Conservation (phyloP, 2,888 invertebrate species). For the Graphium colonna region DNA sequence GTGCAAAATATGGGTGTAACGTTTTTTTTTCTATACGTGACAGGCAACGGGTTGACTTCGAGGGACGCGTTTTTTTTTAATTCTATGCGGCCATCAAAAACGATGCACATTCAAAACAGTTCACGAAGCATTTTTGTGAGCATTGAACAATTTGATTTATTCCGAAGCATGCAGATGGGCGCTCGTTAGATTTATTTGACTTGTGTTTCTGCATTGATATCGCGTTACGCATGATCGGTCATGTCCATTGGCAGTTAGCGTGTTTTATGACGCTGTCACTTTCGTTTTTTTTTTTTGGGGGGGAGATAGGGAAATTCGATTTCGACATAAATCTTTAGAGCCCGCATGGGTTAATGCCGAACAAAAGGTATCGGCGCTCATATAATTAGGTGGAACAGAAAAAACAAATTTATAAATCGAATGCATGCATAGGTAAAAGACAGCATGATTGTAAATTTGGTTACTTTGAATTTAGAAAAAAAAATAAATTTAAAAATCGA, state of each 20-base stretch:
- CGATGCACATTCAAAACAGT: slow-evolving; percentile 75
- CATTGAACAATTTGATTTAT: slow-evolving; percentile 79
- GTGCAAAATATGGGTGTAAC: slow-evolving; percentile 80
- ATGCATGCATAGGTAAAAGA: too few species aligned
- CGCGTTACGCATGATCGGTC: slow-evolving; percentile 73
- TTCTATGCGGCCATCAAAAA: slow-evolving; percentile 35
- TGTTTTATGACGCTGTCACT: slow-evolving; percentile 43
- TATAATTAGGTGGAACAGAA: not conserved
- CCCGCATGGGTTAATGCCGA: slow-evolving; percentile 30
- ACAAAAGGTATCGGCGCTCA: not conserved
- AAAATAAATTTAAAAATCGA: not conserved
- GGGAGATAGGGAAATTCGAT: slow-evolving; percentile 36
- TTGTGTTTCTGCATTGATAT: slow-evolving; percentile 73
- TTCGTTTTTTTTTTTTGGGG: too few species aligned
- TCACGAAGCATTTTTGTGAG: slow-evolving; percentile 76
- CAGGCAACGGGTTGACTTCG: slow-evolving; percentile 75
- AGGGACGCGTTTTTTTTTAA: slow-evolving; percentile 57
- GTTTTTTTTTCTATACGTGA: slow-evolving; percentile 70
- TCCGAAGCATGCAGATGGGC: slow-evolving; percentile 78
- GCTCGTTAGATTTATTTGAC: slow-evolving; percentile 78
- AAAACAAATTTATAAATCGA: not conserved
- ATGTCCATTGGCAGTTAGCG: slow-evolving; percentile 75
- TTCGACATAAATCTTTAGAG: slow-evolving; percentile 27
- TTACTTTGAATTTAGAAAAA: too few species aligned
- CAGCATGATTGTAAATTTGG: too few species aligned